Conservation (phyloP, 23 tunicate species). For the Halocynthia roretzi region DNA sequence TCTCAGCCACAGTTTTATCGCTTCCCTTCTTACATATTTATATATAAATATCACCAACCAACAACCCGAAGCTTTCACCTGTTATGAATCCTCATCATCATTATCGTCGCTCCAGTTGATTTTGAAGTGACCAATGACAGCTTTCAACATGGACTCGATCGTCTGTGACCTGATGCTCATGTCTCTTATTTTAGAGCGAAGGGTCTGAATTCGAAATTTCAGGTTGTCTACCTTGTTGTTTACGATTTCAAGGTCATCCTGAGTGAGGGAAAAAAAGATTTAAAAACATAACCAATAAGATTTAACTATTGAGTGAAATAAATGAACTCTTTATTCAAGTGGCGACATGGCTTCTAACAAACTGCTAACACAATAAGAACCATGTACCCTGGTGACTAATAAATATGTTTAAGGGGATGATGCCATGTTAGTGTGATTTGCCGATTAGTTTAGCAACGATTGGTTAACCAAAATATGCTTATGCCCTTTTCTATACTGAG, state of each 20-base stretch:
- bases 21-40: no score
- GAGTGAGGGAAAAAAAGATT: neutral
- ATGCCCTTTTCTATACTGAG: no score
- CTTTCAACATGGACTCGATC: constrained; percentile 23
- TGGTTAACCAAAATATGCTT: no score
- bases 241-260: constrained; percentile 10
- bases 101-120: constrained; percentile 28
- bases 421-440: no score
- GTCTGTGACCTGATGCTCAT: constrained; percentile 12
- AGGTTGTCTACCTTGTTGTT: constrained; percentile 10
- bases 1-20: no score
- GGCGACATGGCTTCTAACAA: neutral
- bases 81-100: constrained; percentile 18
- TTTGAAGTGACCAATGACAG: constrained; percentile 27
- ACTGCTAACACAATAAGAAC: neutral
- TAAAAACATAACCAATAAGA: neutral
- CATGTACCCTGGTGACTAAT: no score
- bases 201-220: constrained; percentile 1
- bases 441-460: no score
- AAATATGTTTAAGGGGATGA: no score
- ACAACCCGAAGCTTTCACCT: no score
- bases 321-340: neutral
- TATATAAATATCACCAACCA: no score
- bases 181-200: constrained; percentile 12
- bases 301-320: no score